phyloP scores from a whole-genome alignment of 2,888 invertebrate genomes.

The Graphium colonna region DNA sequence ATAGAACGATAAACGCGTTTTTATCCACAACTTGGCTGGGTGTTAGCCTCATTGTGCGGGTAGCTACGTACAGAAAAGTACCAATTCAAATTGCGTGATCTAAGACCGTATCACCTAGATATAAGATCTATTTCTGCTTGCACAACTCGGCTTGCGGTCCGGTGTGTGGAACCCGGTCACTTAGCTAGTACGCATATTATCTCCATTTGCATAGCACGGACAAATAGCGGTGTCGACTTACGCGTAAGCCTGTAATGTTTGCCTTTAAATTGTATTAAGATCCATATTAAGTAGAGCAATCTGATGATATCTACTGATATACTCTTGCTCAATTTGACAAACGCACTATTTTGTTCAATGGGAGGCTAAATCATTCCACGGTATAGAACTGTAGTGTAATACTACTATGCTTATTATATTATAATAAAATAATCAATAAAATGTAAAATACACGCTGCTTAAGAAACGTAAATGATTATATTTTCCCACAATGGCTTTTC shows the following conservation, averaged over 20 bases:
- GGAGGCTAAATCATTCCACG: too few relatives aligned
- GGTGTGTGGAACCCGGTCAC: constrained; percentile 66
- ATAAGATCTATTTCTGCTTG: constrained; percentile 1
- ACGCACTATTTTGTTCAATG: too few relatives aligned
- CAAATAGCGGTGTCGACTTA: constrained; percentile 62
- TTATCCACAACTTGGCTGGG: constrained; percentile 51
- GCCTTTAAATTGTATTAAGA: constrained; percentile 7
- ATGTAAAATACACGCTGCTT: too few relatives aligned
- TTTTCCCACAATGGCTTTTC: too few relatives aligned
- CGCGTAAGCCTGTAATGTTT: constrained; percentile 49
- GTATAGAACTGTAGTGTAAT: too few relatives aligned
- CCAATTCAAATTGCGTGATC: constrained; percentile 1
- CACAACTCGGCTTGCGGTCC: constrained; percentile 22
- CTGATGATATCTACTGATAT: not conserved
- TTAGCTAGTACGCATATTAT: constrained; percentile 69
- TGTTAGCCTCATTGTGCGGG: constrained; percentile 63
- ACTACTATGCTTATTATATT: too few relatives aligned
- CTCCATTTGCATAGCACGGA: constrained; percentile 73
- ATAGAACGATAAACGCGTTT: constrained; percentile 46
- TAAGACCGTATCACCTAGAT: not conserved
- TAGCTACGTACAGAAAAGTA: constrained; percentile 34
- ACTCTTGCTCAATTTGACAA: not conserved
- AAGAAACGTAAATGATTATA: too few relatives aligned
- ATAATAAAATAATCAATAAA: too few relatives aligned
- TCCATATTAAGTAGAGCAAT: constrained; percentile 1